Percentiles rank a stretch among this genome's conserved stretches.
These are phyloP conservation scores for Tiliqua scincoides DNA, from an alignment of 2,113 vertebrate genomes.

Conservation along the genomic window DNA sequence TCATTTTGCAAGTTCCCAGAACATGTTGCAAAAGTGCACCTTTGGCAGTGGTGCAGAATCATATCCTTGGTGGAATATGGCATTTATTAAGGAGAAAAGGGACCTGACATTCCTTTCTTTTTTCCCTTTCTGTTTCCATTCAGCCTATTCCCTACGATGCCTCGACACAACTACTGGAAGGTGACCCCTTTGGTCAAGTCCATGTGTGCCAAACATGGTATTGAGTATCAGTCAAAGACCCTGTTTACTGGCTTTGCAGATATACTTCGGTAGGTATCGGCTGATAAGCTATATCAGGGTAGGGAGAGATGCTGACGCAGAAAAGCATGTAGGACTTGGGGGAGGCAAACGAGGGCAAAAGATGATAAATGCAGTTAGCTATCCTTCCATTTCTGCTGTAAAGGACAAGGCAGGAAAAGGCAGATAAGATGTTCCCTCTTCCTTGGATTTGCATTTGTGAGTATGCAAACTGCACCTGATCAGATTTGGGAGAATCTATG, in stretches of 20 bases:
- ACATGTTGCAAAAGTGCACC: no score
- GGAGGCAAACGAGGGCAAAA: no score
- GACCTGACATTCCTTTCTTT: not conserved
- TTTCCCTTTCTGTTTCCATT: not conserved
- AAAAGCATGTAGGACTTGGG: no score
- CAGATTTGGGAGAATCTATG: not conserved
- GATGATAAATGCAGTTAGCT: not conserved
- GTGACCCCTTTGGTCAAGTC: conserved; percentile 82
- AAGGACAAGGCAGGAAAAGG: no score
- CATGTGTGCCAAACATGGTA: conserved; percentile 76
- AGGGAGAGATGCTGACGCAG: no score
- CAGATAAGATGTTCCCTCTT: no score
- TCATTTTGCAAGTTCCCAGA: no score
- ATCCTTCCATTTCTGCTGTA: not conserved
- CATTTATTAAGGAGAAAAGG: not conserved
- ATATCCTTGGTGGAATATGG: no score
- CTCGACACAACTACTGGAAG: conserved; percentile 80
- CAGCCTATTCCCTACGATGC: conserved; percentile 80
- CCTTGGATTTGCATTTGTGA: not conserved
- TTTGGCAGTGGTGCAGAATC: no score
- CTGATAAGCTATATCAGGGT: no score
- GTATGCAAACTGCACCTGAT: not conserved
- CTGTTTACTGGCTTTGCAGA: conserved; percentile 76
- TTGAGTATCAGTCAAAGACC: conserved; percentile 76
- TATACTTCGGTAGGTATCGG: conserved; percentile 78